Percentiles rank a stretch among this genome's conserved stretches.
phyloP scores from a whole-genome alignment of 1,140 invertebrate genomes.

The Neodiprion fabricii region DNA sequence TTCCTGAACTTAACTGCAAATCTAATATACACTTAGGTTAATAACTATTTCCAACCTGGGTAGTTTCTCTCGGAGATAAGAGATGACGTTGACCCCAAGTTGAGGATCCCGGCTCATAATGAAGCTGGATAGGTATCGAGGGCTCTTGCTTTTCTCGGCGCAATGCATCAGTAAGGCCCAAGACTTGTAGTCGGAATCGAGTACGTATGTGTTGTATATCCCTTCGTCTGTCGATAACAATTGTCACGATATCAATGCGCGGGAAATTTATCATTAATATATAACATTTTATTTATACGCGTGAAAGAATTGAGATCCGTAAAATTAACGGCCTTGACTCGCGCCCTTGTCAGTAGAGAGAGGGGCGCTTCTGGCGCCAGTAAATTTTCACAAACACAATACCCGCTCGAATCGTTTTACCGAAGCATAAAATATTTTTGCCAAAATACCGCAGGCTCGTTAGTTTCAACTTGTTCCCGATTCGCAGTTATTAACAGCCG shows the following conservation, averaged over 20 bases:
- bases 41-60: constrained; percentile 45
- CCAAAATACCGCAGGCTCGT: no score
- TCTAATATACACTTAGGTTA: no score
- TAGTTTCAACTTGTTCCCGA: no score
- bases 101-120: constrained; percentile 73
- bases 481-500: no score
- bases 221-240: constrained; percentile 73
- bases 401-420: no score
- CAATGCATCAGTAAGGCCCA: constrained; percentile 86
- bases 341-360: no score
- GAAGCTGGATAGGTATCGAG: constrained; percentile 83
- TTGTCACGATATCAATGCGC: constrained; percentile 12
- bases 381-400: no score
- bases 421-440: no score
- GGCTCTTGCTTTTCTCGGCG: constrained; percentile 80
- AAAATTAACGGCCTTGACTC: no score
- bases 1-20: no score
- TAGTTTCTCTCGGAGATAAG: constrained; percentile 68
- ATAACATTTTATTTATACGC: constrained; percentile 9
- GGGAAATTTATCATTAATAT: no score
- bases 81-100: constrained; percentile 68
- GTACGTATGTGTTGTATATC: constrained; percentile 86
- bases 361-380: no score
- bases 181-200: constrained; percentile 82
- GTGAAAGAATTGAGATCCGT: not conserved